Base-by-base conservation (phyloP, 2,113 vertebrate species). In the Periophthalmus modestus region DNA sequence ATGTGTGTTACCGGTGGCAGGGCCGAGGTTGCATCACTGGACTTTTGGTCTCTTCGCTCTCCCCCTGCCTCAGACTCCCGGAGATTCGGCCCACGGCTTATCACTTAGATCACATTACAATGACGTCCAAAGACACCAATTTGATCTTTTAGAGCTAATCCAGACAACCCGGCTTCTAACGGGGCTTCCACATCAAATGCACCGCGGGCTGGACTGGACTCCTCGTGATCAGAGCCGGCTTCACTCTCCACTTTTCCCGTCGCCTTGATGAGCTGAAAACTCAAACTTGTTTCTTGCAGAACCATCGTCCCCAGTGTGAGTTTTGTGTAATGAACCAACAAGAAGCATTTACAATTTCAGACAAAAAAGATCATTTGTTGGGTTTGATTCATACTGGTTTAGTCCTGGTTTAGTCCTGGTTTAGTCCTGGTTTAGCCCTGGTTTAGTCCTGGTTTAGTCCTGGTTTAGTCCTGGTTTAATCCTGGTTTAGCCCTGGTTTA, bases 11-110 rank as follows among this genome's bases (percentile, higher is more conserved):
- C 88, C 81, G 77, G 80, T 82, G 79, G 78, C 52, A 69, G 75
- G 58, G 68, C 83, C 52, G 77, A 73, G 79, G 84, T 92, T 89
- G 88, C 84, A 7, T 90, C 85, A 90, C 68, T 71, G 55, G 82
- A 74, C 73, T 67, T 84, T 63, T 69, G 66, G 80, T 79, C 79
- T 87, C 72, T 82, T 80, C 85, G 73, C 78, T 77, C 10, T 14
- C 65, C 28, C 79, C 75, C 63, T 3, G 4, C 50, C 71, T 23
- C 67, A 79, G 24, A 77, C 57, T 88, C 79, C 74, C 77, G 23
- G 46, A 77, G 74, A 80, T 78, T 48, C 19, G 65, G 75, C 54
- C 78, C n/a, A 70, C 74, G 72, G 79, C 80, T 77, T 77, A 86
- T 84, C 79, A 72, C 77, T 84, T 78, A 79, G 71, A 84, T 87